Evolutionary conservation across 1,140 invertebrate species (phyloP).

Genomic region (Hormaphis cornu): DNA sequence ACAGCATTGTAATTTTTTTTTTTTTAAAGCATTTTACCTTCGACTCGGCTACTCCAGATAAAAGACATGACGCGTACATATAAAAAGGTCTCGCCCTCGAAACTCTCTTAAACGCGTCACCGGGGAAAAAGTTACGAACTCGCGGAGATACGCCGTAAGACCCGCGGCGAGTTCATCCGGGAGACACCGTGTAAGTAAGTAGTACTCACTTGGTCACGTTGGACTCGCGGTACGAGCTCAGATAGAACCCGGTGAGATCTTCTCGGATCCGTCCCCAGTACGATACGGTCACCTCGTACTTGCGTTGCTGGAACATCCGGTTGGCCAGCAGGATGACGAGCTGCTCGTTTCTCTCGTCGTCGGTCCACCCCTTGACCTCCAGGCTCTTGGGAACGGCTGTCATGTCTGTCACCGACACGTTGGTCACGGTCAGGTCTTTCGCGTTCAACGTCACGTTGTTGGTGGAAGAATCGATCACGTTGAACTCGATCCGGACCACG

Average conservation of each 20-base stretch:
- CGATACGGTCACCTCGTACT: neutral
- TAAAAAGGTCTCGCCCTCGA: too few relatives aligned
- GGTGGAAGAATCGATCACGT: neutral
- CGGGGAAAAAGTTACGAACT: too few relatives aligned
- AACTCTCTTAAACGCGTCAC: too few relatives aligned
- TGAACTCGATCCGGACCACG: conserved; percentile 33
- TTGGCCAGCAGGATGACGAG: neutral
- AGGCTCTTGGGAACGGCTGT: too few relatives aligned
- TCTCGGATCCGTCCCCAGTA: neutral
- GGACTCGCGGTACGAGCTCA: neutral
- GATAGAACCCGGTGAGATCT: neutral
- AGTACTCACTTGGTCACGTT: neutral
- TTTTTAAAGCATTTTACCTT: too few relatives aligned
- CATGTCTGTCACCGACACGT: neutral
- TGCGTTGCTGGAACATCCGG: fast-evolving
- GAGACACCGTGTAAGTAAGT: neutral
- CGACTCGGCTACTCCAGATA: too few relatives aligned
- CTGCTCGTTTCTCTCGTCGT: neutral
- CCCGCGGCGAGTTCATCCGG: too few relatives aligned
- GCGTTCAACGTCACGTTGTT: neutral
- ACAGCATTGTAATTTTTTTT: too few relatives aligned
- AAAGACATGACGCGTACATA: too few relatives aligned
- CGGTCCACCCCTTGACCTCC: neutral
- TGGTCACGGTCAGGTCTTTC: neutral
- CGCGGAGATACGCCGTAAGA: too few relatives aligned